Conservation (phyloP, 2,888 invertebrate species). For the Drosophila hamatofila region DNA sequence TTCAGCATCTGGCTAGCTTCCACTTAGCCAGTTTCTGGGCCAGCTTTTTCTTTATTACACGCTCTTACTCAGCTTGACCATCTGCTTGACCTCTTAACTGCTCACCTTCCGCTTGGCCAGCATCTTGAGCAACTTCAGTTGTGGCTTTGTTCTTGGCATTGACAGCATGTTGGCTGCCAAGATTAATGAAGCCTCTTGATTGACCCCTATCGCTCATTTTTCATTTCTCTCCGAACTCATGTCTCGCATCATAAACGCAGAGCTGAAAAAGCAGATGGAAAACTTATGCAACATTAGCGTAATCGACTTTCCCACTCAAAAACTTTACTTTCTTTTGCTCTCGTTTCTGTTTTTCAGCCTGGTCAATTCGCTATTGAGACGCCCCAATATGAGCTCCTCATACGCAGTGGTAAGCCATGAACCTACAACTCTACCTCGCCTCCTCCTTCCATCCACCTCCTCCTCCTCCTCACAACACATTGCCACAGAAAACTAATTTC, state of each 20-base stretch:
- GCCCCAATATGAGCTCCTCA: slow-evolving; percentile 70
- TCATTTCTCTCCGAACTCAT: slow-evolving; percentile 16
- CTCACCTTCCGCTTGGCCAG: background rate
- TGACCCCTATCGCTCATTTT: slow-evolving; percentile 20
- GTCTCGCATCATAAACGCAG: slow-evolving; percentile 33
- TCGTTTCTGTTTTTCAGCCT: slow-evolving; percentile 50
- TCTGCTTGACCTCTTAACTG: background rate
- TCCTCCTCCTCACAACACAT: background rate
- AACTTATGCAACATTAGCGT: slow-evolving; percentile 71
- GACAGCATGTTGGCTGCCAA: slow-evolving; percentile 39
- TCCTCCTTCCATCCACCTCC: background rate
- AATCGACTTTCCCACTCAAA: slow-evolving; percentile 40
- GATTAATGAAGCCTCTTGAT: slow-evolving; percentile 67
- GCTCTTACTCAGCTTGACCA: background rate
- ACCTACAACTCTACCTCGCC: background rate
- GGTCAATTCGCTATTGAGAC: slow-evolving; percentile 55
- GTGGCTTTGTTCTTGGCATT: slow-evolving; percentile 73
- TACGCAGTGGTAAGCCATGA: slow-evolving; percentile 75
- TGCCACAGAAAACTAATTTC: slow-evolving; percentile 72
- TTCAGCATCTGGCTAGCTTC: background rate
- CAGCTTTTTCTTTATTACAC: background rate
- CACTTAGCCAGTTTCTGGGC: background rate
- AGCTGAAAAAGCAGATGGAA: background rate
- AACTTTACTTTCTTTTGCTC: slow-evolving; percentile 40
- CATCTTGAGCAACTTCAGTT: background rate